These are phyloP conservation scores for Telenomus remus DNA, from an alignment of 1,140 invertebrate species.

Conservation along the genomic window DNA sequence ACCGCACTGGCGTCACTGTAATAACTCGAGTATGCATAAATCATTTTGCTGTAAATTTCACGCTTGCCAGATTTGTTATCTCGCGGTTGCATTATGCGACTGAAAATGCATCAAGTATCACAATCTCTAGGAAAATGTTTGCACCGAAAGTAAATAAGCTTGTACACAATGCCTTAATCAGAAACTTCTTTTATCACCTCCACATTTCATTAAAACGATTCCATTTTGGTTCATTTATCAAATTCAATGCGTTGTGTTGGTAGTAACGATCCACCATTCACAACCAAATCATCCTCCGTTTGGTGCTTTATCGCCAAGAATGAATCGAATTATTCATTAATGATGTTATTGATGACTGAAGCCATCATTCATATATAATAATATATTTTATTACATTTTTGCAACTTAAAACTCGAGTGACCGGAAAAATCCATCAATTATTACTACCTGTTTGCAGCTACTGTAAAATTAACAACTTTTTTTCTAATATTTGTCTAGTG, in stretches of 20 bases:
- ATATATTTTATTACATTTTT: too few species aligned
- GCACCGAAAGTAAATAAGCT: too few species aligned
- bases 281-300: conserved; percentile 15
- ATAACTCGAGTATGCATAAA: conserved; percentile 13
- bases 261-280: conserved; percentile 26
- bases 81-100: conserved; percentile 8
- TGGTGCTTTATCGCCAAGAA: conserved; percentile 22
- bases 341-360: conserved; percentile 17
- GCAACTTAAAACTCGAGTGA: too few species aligned
- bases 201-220: too few species aligned
- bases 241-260: conserved; percentile 15
- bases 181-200: too few species aligned
- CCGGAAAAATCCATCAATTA: too few species aligned
- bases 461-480: too few species aligned
- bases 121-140: too few species aligned
- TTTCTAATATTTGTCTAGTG: too few species aligned
- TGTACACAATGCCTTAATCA: too few species aligned
- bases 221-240: conserved; percentile 21
- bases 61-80: conserved; percentile 5
- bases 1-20: background rate
- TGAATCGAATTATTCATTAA: conserved; percentile 31
- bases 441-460: too few species aligned
- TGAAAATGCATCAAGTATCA: conserved; percentile 10
- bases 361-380: too few species aligned
- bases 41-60: conserved; percentile 15